Conservation (phyloP, 2,888 invertebrate species). For the Xanthia togata region DNA sequence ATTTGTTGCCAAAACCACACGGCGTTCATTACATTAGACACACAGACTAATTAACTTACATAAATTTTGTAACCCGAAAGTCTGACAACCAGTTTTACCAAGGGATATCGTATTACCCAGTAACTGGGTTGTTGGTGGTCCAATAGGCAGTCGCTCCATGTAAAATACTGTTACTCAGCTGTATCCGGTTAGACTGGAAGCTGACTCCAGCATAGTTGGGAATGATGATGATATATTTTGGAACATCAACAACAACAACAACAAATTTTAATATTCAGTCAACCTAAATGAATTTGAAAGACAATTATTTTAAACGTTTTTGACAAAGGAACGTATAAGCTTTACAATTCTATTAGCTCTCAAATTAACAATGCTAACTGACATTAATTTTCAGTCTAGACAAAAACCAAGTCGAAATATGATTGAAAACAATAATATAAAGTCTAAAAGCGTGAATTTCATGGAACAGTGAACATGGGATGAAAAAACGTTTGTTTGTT, state of each 20-base stretch:
- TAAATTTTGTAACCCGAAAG: background rate
- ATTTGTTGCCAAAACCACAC: conserved; percentile 41
- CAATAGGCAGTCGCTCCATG: too few relatives aligned
- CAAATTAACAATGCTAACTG: conserved; percentile 44
- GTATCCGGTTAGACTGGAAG: too few relatives aligned
- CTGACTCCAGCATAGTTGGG: too few relatives aligned
- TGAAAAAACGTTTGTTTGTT: conserved; percentile 25
- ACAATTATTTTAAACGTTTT: conserved; percentile 11
- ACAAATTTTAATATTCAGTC: conserved; percentile 4
- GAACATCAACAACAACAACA: too few relatives aligned
- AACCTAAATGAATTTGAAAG: conserved; percentile 17
- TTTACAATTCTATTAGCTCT: conserved; percentile 21
- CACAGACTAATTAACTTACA: conserved; percentile 33
- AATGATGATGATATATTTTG: too few relatives aligned
- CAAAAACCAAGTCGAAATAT: conserved; percentile 43
- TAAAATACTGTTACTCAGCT: too few relatives aligned
- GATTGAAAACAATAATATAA: conserved; percentile 40
- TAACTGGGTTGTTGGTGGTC: too few relatives aligned
- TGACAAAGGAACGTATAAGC: conserved; percentile 4
- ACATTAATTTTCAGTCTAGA: conserved; percentile 48
- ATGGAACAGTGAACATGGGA: background rate
- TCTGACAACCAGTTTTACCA: too few relatives aligned
- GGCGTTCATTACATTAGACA: conserved; percentile 28
- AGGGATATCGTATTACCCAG: too few relatives aligned
- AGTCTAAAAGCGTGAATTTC: background rate